A percentile compares a stretch with the other conserved stretches of the same genome.
Evolutionary conservation across 1,140 invertebrate species (phyloP).

Genomic region (Drosophila eugracilis): DNA sequence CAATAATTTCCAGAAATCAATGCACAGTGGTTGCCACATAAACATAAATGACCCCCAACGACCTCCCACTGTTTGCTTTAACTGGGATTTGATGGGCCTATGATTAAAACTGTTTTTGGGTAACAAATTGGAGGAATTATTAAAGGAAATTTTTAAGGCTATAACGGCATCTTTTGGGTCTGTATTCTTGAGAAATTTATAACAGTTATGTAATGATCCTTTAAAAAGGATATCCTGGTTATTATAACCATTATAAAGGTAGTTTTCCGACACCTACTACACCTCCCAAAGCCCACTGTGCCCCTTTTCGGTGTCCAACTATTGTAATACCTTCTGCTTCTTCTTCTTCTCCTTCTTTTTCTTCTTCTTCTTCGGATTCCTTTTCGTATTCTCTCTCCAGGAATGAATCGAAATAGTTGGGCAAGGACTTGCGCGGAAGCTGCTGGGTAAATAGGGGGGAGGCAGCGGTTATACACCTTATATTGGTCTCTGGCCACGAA

Average conservation of each 20-base stretch:
- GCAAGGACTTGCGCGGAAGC: constrained; percentile 78
- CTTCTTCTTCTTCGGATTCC: constrained; percentile 3
- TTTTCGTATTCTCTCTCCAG: constrained; percentile 2
- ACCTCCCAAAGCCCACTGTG: too few species aligned
- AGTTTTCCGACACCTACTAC: too few species aligned
- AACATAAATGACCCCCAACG: background rate
- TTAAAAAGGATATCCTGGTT: too few species aligned
- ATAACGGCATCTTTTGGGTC: too few species aligned
- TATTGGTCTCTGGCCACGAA: too few species aligned
- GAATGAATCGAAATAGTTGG: constrained; percentile 44
- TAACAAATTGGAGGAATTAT: background rate
- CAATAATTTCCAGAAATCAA: constrained; percentile 66
- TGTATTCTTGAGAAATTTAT: too few species aligned
- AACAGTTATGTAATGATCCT: too few species aligned
- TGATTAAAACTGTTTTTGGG: background rate
- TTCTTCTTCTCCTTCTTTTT: constrained; percentile 12
- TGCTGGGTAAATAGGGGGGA: constrained; percentile 22
- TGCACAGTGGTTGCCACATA: constrained; percentile 47
- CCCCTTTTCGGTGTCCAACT: constrained; percentile 14
- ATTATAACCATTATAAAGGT: too few species aligned
- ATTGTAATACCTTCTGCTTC: constrained; percentile 12
- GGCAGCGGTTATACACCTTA: too few species aligned
- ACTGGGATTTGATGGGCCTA: constrained; percentile 7
- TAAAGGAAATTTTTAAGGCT: background rate
- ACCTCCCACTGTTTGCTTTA: constrained; percentile 15